phyloP scores from a whole-genome alignment of 1,140 invertebrate species.

The Homalodisca vitripennis region DNA sequence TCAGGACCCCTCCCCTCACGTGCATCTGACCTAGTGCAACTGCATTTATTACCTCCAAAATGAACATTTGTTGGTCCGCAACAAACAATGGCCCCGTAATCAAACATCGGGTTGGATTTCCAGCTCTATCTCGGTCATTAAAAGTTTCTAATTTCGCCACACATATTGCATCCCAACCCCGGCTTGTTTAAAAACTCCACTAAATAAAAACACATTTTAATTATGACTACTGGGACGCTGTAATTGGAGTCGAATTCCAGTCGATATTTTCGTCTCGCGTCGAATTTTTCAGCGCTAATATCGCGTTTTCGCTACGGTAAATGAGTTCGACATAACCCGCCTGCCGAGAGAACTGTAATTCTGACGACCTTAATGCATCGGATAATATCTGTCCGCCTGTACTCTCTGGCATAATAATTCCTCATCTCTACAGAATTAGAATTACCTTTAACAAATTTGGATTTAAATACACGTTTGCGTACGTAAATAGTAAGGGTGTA shows the following conservation, averaged over 20 bases:
- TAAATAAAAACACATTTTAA: constrained; percentile 26
- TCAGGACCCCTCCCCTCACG: background rate
- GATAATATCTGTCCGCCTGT: background rate
- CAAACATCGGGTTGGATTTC: constrained; percentile 19
- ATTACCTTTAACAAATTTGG: too few relatives aligned
- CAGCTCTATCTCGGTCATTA: constrained; percentile 24
- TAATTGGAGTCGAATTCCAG: constrained; percentile 17
- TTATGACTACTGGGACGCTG: constrained; percentile 17
- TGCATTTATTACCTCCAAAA: constrained; percentile 8
- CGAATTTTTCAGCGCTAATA: background rate
- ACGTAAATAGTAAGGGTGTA: too few relatives aligned
- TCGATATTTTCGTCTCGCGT: constrained; percentile 8
- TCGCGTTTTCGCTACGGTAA: constrained; percentile 4
- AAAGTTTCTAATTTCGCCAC: constrained; percentile 24
- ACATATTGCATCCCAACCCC: background rate
- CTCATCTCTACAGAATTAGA: too few relatives aligned
- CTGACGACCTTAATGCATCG: background rate
- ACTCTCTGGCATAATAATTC: background rate
- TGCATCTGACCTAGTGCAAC: background rate
- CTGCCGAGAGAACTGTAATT: background rate
- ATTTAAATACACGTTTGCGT: too few relatives aligned
- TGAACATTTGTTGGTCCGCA: background rate
- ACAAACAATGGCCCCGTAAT: constrained; percentile 3
- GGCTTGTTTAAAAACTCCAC: constrained; percentile 22
- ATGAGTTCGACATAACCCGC: background rate